These are phyloP conservation scores for Holacanthella duospinosa DNA, from an alignment of 2,888 invertebrate genomes.

Conservation along the genomic window DNA sequence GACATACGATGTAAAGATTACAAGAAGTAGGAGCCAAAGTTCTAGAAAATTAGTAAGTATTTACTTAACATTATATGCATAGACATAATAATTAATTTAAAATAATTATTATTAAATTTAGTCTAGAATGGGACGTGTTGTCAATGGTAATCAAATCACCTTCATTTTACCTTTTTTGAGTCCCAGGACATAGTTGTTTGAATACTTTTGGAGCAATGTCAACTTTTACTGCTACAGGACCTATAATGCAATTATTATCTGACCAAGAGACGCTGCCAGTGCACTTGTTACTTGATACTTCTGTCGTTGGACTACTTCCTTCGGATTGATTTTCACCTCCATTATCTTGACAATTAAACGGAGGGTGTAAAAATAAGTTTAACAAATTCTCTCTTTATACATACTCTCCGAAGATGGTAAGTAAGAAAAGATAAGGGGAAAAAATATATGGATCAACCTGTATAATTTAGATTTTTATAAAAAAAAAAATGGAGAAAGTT, in stretches of 20 bases:
- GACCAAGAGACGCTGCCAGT: slow-evolving; percentile 12
- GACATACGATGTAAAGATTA: slow-evolving; percentile 13
- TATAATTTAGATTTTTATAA: neutral
- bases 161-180: slow-evolving; percentile 10
- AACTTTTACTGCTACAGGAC: slow-evolving; percentile 16
- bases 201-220: slow-evolving; percentile 21
- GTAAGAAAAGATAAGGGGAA: too few relatives aligned
- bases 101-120: too few relatives aligned
- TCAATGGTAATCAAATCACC: neutral
- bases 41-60: neutral
- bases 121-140: too few relatives aligned
- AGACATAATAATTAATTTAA: too few relatives aligned
- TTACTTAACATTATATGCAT: too few relatives aligned
- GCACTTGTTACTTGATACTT: too few relatives aligned
- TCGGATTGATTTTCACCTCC: neutral
- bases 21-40: slow-evolving; percentile 7
- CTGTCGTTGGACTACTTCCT: neutral
- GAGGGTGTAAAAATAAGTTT: too few relatives aligned
- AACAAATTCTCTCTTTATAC: too few relatives aligned
- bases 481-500: neutral
- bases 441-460: neutral
- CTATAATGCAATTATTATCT: slow-evolving; percentile 19
- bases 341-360: too few relatives aligned
- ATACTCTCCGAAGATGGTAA: too few relatives aligned
- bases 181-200: slow-evolving; percentile 20